Percentiles rank a stretch among this genome's conserved stretches.
Evolutionary conservation across 53 echinoderm and acorn worm genomes (phyloP).

Genomic region (Temnopleurus reevesii): DNA sequence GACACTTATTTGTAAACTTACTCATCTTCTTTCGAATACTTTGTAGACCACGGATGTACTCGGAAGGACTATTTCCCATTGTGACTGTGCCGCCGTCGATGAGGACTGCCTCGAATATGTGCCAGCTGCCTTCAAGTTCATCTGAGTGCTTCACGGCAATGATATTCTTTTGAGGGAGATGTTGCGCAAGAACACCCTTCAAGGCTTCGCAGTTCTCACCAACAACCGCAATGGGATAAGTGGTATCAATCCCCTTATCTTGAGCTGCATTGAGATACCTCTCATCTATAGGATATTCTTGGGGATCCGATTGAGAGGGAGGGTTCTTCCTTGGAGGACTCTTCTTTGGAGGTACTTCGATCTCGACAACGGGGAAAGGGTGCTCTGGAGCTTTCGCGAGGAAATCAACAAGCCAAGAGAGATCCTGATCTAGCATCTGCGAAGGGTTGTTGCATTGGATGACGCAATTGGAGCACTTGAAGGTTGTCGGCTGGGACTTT

Average conservation of each 20-base stretch:
- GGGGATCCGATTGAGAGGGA: no score
- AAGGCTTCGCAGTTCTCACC: background rate
- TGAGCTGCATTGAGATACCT: background rate
- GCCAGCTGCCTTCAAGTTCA: background rate
- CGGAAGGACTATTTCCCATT: no score
- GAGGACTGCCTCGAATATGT: background rate
- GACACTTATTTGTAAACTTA: no score
- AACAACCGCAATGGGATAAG: background rate
- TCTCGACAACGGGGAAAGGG: background rate
- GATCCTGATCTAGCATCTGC: background rate
- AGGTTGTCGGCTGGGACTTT: background rate
- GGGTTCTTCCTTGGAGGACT: no score
- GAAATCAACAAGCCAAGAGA: background rate
- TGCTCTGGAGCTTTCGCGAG: background rate
- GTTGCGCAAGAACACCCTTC: background rate
- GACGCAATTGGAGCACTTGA: slow-evolving; percentile 26
- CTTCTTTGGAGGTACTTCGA: background rate
- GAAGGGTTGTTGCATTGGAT: background rate
- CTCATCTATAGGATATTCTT: background rate
- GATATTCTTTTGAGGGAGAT: background rate
- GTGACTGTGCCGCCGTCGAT: background rate
- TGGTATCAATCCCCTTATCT: background rate
- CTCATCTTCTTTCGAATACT: no score
- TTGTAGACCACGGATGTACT: no score
- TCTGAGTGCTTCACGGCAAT: background rate